phyloP scores from a whole-genome alignment of 2,888 invertebrate species.

The Tetranychus truncatus region DNA sequence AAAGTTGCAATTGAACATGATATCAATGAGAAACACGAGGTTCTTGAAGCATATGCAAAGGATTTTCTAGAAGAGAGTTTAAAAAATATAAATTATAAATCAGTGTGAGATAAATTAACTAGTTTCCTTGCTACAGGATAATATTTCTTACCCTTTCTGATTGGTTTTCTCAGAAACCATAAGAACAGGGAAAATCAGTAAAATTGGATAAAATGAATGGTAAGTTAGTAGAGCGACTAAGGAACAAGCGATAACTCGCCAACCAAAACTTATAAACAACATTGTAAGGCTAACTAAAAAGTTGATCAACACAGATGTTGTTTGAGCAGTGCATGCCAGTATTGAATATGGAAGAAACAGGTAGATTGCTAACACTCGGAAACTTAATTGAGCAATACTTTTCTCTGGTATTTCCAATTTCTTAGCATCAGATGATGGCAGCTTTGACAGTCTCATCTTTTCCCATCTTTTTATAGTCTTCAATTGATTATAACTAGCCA shows the following conservation, averaged over 20 bases:
- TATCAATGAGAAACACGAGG: not conserved
- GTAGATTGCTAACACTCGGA: slow-evolving; percentile 17
- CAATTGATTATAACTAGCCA: slow-evolving; percentile 18
- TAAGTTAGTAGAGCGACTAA: slow-evolving; percentile 59
- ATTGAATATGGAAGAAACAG: slow-evolving; percentile 21
- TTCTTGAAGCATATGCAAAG: not conserved
- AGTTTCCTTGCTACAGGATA: not conserved
- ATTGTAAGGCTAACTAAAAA: slow-evolving; percentile 54
- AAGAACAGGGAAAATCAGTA: slow-evolving; percentile 61
- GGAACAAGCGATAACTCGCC: slow-evolving; percentile 48
- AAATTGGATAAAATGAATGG: slow-evolving; percentile 53
- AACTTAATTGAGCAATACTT: not conserved
- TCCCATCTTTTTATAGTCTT: slow-evolving; percentile 11
- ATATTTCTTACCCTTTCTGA: not conserved
- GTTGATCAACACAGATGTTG: slow-evolving; percentile 76
- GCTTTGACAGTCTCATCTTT: slow-evolving; percentile 14
- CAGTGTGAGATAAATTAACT: not conserved
- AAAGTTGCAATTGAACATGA: slow-evolving; percentile 35
- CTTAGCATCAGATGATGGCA: slow-evolving; percentile 13
- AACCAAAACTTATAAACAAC: slow-evolving; percentile 40
- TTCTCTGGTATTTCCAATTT: slow-evolving; percentile 15
- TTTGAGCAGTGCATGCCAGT: slow-evolving; percentile 64
- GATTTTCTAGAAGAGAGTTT: not conserved
- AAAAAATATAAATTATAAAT: not conserved
- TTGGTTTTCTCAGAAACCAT: slow-evolving; percentile 40